Evolutionary conservation across 1,140 invertebrate species (phyloP).

Genomic region (Paralvinella palmiformis): DNA sequence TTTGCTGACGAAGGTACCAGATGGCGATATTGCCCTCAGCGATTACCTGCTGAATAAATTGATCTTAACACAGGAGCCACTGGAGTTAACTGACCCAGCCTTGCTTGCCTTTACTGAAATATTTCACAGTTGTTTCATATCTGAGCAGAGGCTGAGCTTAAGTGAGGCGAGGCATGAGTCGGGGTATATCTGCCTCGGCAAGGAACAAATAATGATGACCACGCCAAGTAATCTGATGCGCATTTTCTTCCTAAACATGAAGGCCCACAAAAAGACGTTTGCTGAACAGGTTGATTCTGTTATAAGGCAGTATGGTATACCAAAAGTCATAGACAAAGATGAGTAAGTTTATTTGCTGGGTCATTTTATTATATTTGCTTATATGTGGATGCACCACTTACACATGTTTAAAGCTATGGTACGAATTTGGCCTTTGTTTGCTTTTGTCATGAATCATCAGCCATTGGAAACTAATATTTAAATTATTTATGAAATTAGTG

Average conservation of each 20-base stretch:
- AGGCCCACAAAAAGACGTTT: conserved; percentile 41
- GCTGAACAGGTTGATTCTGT: conserved; percentile 37
- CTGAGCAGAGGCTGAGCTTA: conserved; percentile 35
- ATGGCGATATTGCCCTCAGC: conserved; percentile 38
- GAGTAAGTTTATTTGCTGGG: conserved; percentile 26
- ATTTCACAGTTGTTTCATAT: conserved; percentile 47
- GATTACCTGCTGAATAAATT: conserved; percentile 39
- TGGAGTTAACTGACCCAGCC: conserved; percentile 32
- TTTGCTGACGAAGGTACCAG: conserved; percentile 30
- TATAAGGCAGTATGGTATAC: conserved; percentile 40
- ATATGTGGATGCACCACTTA: no score
- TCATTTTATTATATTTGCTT: no score
- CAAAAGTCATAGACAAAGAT: conserved; percentile 38
- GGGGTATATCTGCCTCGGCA: conserved; percentile 43
- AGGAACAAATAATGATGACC: conserved; percentile 43
- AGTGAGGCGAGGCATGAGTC: conserved; percentile 36
- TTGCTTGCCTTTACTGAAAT: conserved; percentile 43
- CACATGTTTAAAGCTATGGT: no score
- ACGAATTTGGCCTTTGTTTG: no score
- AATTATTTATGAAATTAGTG: no score
- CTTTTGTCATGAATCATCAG: no score
- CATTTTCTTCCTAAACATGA: conserved; percentile 39
- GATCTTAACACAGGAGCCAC: conserved; percentile 21
- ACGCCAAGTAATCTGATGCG: conserved; percentile 40
- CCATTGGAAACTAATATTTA: no score